Percentiles rank a stretch among this genome's conserved stretches.
These are phyloP conservation scores for Rhodophaea formosa DNA, from an alignment of 2,888 invertebrate genomes.

Conservation along the genomic window DNA sequence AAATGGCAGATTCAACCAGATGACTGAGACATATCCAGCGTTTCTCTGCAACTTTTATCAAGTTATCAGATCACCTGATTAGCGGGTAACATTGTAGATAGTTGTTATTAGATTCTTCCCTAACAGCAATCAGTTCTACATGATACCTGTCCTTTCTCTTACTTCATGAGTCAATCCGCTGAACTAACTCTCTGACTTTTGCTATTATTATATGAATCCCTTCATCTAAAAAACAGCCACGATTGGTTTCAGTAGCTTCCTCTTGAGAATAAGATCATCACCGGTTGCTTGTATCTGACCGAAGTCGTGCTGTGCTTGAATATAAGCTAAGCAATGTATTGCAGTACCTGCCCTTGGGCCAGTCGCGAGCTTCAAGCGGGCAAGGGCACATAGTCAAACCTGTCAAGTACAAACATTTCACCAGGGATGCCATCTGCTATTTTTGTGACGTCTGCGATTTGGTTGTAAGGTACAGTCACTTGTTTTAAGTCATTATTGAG, in stretches of 20 bases:
- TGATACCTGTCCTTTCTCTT: no score
- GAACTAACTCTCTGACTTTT: no score
- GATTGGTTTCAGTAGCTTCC: neutral
- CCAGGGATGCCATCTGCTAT: slow-evolving; percentile 26
- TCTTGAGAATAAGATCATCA: neutral
- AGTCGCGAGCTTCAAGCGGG: slow-evolving; percentile 38
- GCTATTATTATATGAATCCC: neutral
- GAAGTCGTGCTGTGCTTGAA: neutral
- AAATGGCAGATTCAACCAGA: no score
- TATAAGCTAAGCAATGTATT: neutral
- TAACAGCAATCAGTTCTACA: no score
- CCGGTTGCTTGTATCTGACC: neutral
- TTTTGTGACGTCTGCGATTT: slow-evolving; percentile 38
- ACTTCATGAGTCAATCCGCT: no score
- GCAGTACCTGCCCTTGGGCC: slow-evolving; percentile 49
- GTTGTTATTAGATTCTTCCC: no score
- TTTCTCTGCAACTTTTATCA: no score
- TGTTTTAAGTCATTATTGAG: no score
- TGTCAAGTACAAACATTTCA: neutral
- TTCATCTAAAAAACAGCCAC: neutral
- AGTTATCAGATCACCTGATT: no score
- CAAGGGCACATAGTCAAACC: neutral
- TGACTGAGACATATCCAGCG: no score
- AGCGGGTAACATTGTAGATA: no score
- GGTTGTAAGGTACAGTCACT: neutral